These are phyloP conservation scores for Tragopan temminckii DNA, from an alignment of 2,797 vertebrate genomes.

Conservation along the genomic window DNA sequence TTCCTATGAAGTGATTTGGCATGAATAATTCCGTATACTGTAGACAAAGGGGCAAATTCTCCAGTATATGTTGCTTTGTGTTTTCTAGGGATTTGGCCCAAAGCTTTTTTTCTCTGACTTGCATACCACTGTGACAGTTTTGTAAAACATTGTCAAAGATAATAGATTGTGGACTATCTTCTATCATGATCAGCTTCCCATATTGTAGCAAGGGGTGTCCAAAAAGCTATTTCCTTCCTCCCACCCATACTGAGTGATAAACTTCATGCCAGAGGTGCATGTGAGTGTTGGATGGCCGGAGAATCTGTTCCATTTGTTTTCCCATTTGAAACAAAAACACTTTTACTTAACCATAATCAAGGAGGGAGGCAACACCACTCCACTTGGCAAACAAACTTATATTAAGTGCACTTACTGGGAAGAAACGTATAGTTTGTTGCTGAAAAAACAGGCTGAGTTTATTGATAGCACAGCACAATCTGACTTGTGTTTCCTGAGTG, in stretches of 20 bases:
- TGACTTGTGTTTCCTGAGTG: not conserved
- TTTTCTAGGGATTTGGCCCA: conserved; percentile 55
- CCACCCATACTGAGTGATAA: conserved; percentile 11
- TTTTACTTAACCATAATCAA: conserved; percentile 9
- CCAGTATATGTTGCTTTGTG: not conserved
- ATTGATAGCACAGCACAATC: conserved; percentile 15
- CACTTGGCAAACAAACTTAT: conserved; percentile 32
- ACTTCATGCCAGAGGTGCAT: conserved; percentile 2
- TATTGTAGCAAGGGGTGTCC: not conserved
- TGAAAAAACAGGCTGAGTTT: conserved; percentile 7
- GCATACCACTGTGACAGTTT: conserved; percentile 29
- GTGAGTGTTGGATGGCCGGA: not conserved
- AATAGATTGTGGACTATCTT: conserved; percentile 34
- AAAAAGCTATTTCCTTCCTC: not conserved
- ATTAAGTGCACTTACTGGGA: conserved; percentile 24
- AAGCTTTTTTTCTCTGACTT: conserved; percentile 5
- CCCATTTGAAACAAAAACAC: conserved; percentile 7
- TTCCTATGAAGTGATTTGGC: not conserved
- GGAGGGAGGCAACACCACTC: not conserved
- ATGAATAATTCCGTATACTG: not conserved
- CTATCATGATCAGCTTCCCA: conserved; percentile 13
- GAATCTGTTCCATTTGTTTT: conserved; percentile 27
- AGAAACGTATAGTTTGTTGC: conserved; percentile 5
- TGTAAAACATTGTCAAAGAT: conserved; percentile 50
- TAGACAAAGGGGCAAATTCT: conserved; percentile 15